Base-by-base conservation (phyloP, 1,140 invertebrate species). In the Geopemphigus sp. region DNA sequence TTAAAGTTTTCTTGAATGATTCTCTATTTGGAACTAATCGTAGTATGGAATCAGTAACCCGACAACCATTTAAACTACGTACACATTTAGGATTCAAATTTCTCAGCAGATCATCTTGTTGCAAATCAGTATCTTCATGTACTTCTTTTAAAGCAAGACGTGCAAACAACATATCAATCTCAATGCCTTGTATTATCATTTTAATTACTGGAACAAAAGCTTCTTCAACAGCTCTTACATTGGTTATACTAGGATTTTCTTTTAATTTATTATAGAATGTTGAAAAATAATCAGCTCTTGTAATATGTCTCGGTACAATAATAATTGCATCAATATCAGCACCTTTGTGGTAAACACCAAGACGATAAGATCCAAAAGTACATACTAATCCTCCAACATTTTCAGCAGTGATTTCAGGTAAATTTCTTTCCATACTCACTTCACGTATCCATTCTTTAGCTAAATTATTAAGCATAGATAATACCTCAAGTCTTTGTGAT, bases 201-300 rank as follows among this genome's bases (percentile, higher is more conserved):
- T 99, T 99, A 73, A 99, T 98, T 5, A 99, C 96, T 24, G 98
- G 98, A 78, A 99, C 98, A 88, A 95, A 99, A 0, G 98, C 98
- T 86, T 99, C 97, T 87, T 99, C 96, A 14, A 99, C 96, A 1
- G 95, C 92, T 84, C 92, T 86, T 70, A 95, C 86, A 83, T 95
- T 92, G 80, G 91, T 91, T 59, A 97, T 95, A 89, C 97, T 94
- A 12, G 90, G 87, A 84, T 97, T 94, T 83, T 91, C 87, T 85
- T 94, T 95, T 5, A 99, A 87, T 66, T 97, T 87, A 70, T 98
- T 94, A 85, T 93, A 94, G 87, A 99, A 99, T 0, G 94, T 93
- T 15, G 90, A 87, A 86, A 99, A 99, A 87, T 99, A 99, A 87
- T 99, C 98, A 1, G 88, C 85, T 66, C 98, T 89, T 83, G 95